These are phyloP conservation scores for Morone chrysops DNA, from an alignment of 2,113 vertebrate genomes.

Conservation along the genomic window DNA sequence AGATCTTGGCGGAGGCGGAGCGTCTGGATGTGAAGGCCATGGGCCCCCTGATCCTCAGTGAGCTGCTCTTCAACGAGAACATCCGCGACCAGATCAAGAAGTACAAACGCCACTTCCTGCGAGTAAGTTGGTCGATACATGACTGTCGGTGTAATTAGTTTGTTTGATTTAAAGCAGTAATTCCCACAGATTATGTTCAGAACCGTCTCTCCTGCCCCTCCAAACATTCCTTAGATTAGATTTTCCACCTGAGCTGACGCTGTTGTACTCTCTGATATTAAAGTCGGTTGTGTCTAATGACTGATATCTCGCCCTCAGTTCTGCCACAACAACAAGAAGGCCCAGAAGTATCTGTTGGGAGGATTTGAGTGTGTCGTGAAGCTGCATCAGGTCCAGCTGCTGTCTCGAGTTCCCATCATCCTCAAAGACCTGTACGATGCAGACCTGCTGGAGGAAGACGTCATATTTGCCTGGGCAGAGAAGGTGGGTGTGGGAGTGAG, in stretches of 20 bases:
- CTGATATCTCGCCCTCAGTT: slow-evolving; percentile 82
- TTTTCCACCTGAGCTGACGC: not conserved
- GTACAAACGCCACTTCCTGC: slow-evolving; percentile 96
- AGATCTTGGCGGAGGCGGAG: slow-evolving; percentile 97
- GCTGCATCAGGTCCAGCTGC: slow-evolving; percentile 93
- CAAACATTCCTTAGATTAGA: not conserved
- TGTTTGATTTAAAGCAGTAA: not conserved
- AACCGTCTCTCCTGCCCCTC: too few relatives aligned
- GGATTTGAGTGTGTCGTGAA: slow-evolving; percentile 97
- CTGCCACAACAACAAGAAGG: slow-evolving; percentile 98
- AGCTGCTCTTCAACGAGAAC: slow-evolving; percentile 96
- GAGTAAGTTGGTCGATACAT: slow-evolving; percentile 84
- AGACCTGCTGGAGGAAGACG: slow-evolving; percentile 96
- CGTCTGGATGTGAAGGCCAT: slow-evolving; percentile 97
- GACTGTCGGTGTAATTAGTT: not conserved
- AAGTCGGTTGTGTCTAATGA: not conserved
- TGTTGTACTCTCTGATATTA: not conserved
- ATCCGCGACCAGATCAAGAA: slow-evolving; percentile 98
- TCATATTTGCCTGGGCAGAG: slow-evolving; percentile 96
- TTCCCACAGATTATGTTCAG: not conserved
- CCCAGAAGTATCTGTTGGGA: slow-evolving; percentile 95
- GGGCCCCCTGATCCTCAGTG: slow-evolving; percentile 96
- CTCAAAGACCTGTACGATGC: slow-evolving; percentile 97
- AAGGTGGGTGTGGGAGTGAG: slow-evolving; percentile 83
- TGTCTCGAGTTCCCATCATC: slow-evolving; percentile 93